Conservation (phyloP, 2,797 vertebrate genomes). For the Chelidonichthys spinosus region DNA sequence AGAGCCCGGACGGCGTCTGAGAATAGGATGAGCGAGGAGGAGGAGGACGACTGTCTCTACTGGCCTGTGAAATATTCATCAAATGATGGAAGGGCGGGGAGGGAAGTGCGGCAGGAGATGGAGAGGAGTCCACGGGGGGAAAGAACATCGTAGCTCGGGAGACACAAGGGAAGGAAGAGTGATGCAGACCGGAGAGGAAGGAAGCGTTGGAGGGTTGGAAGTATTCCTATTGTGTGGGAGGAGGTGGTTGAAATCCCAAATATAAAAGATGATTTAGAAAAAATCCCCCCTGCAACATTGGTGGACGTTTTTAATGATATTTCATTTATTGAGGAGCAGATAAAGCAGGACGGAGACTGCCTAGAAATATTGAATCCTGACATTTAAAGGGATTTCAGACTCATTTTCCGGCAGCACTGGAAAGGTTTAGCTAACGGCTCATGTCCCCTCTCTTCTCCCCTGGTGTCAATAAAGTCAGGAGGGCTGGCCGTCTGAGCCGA, state of each 20-base stretch:
- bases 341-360: conserved; percentile 6
- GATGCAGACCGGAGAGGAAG: conserved; percentile 36
- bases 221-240: conserved; percentile 50
- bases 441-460: conserved; percentile 26
- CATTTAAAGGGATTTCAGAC: conserved; percentile 38
- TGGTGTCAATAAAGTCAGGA: conserved; percentile 26
- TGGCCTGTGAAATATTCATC: conserved; percentile 85
- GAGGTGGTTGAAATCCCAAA: conserved; percentile 46
- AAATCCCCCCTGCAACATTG: conserved; percentile 17
- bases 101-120: conserved; percentile 67
- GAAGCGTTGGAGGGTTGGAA: conserved; percentile 31
- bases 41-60: conserved; percentile 68
- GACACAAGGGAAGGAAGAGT: conserved; percentile 40
- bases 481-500: conserved; percentile 25
- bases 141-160: conserved; percentile 65
- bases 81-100: conserved; percentile 67
- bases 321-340: conserved; percentile 24
- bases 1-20: conserved; percentile 67
- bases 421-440: conserved; percentile 19
- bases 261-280: conserved; percentile 40
- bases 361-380: conserved; percentile 26
- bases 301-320: conserved; percentile 45
- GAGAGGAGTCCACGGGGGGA: conserved; percentile 64
- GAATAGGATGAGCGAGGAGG: conserved; percentile 65
- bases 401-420: conserved; percentile 8